A percentile compares a stretch with the other conserved stretches of the same genome.
Evolutionary conservation across 2,888 invertebrate species (phyloP).

Genomic region (Metallyticus violacea): DNA sequence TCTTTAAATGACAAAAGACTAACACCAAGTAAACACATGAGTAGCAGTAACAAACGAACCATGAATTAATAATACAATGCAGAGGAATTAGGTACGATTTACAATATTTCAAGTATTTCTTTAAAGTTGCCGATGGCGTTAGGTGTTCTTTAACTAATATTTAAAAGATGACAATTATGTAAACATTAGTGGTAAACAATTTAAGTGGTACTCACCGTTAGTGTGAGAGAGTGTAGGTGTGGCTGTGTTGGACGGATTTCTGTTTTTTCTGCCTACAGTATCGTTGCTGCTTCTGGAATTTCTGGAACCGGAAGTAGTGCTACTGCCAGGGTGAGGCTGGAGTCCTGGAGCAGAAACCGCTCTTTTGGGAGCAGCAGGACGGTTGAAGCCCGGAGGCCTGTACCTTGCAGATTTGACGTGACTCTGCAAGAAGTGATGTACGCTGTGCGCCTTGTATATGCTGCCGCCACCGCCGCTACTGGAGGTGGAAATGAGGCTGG

Average conservation of each 20-base stretch:
- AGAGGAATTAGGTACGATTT: too few species aligned
- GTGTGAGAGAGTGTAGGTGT: neutral
- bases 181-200: too few species aligned
- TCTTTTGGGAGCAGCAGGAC: conserved; percentile 62
- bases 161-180: too few species aligned
- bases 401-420: conserved; percentile 84
- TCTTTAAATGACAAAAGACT: too few species aligned
- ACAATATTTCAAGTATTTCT: too few species aligned
- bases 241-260: neutral
- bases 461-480: conserved; percentile 28
- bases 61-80: too few species aligned
- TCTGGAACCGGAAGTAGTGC: conserved; percentile 9
- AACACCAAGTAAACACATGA: too few species aligned
- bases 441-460: conserved; percentile 64
- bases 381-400: conserved; percentile 76
- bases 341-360: conserved; percentile 74
- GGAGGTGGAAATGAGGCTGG: conserved; percentile 35
- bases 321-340: conserved; percentile 53
- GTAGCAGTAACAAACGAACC: too few species aligned
- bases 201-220: conserved; percentile 29
- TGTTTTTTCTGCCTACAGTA: neutral
- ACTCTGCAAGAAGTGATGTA: conserved; percentile 56
- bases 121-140: too few species aligned
- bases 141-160: too few species aligned
- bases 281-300: neutral